A percentile compares a stretch with the other conserved stretches of the same genome.
phyloP scores from a whole-genome alignment of 2,113 vertebrate species.

The Thomomys bottae region DNA sequence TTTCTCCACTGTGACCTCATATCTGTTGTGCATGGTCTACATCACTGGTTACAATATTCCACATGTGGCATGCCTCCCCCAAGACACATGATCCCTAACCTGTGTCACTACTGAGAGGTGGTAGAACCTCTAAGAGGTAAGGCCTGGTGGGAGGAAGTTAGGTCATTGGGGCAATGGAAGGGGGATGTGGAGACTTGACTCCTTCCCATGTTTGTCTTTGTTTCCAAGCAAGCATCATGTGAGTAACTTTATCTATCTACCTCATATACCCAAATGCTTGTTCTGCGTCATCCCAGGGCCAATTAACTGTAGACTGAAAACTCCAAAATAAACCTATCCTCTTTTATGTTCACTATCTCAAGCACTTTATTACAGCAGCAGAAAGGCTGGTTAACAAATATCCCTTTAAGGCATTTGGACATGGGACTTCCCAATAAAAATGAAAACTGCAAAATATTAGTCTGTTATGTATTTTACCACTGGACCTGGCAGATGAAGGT shows the following conservation, averaged over 20 bases:
- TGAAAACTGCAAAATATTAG: neutral
- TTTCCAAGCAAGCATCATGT: no score
- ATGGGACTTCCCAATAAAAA: neutral
- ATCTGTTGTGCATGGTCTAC: neutral
- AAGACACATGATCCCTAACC: neutral
- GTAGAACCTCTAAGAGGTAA: neutral
- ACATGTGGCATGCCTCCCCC: neutral
- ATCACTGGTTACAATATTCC: neutral
- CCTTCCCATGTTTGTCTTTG: neutral
- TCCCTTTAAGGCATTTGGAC: neutral
- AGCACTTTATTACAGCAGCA: neutral
- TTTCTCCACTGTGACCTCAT: no score
- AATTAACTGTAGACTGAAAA: neutral
- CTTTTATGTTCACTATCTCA: neutral
- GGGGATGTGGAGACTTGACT: neutral
- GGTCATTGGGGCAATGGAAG: neutral
- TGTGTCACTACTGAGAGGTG: rapidly evolving
- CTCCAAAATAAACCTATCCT: neutral
- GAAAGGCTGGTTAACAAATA: neutral
- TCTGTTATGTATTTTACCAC: neutral
- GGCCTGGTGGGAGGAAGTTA: neutral
- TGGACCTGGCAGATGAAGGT: neutral
- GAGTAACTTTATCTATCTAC: neutral
- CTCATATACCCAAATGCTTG: neutral
- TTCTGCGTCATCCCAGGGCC: neutral